These are phyloP conservation scores for Dissostichus mawsoni DNA, from an alignment of 2,113 vertebrate species.

Conservation along the genomic window DNA sequence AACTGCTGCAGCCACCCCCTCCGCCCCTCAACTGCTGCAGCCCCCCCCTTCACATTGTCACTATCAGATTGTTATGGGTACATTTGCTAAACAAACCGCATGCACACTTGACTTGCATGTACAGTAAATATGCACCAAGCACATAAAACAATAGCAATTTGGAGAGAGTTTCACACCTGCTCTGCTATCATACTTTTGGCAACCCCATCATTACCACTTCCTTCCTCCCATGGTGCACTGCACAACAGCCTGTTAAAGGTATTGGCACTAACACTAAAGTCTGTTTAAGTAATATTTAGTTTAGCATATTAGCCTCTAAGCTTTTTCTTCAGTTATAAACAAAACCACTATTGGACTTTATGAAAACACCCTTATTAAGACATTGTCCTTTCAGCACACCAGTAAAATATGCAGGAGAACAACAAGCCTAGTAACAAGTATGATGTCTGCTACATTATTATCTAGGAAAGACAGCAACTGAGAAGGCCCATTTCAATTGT, in stretches of 20 bases:
- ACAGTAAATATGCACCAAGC: too few relatives aligned
- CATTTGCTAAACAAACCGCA: neutral
- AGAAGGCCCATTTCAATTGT: neutral
- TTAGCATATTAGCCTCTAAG: neutral
- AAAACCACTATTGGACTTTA: too few relatives aligned
- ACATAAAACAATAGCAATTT: neutral
- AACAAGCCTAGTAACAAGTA: neutral
- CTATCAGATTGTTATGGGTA: neutral
- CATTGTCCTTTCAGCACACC: too few relatives aligned
- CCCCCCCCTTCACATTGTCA: neutral
- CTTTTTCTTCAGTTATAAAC: neutral
- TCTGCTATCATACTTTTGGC: constrained; percentile 5
- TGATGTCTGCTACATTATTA: neutral
- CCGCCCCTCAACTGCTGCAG: neutral
- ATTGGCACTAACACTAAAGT: neutral
- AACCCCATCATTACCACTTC: constrained; percentile 51
- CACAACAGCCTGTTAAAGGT: neutral
- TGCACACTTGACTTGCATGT: neutral
- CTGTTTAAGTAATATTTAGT: neutral
- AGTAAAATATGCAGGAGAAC: neutral
- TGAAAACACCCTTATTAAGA: neutral
- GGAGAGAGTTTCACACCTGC: constrained; percentile 41
- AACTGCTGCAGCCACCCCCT: neutral
- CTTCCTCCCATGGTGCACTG: constrained; percentile 61
- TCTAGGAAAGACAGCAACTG: too few relatives aligned